phyloP scores from a whole-genome alignment of 2,113 vertebrate species.

The Alethe diademata region DNA sequence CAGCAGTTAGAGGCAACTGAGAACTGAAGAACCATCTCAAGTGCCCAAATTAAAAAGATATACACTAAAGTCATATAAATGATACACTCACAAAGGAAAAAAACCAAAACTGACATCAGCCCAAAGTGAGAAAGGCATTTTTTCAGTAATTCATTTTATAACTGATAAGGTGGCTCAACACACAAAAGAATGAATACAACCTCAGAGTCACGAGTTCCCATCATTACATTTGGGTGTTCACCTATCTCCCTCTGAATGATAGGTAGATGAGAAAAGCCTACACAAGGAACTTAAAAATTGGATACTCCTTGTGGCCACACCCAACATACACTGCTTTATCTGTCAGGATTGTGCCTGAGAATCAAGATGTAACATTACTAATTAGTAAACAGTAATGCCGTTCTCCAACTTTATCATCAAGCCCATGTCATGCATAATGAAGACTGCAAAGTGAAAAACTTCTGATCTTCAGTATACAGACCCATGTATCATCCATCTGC shows the following conservation, averaged over 20 bases:
- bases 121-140: not conserved
- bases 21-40: not conserved
- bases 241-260: not conserved
- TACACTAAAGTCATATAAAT: not conserved
- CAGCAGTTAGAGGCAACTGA: not conserved
- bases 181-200: not conserved
- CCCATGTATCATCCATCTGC: not conserved
- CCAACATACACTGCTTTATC: accelerated
- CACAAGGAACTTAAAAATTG: not conserved
- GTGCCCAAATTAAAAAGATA: not conserved
- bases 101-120: not conserved
- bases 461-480: not conserved
- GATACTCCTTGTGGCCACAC: not conserved
- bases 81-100: not conserved
- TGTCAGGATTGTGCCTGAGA: not conserved
- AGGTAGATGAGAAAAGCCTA: not conserved
- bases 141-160: not conserved
- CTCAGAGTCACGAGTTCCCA: not conserved
- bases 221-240: not conserved
- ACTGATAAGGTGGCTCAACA: not conserved
- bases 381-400: accelerated
- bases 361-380: not conserved
- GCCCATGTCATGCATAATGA: not conserved
- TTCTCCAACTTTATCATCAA: not conserved
- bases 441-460: not conserved